Conservation (phyloP, 2,113 vertebrate species). For the Sus scrofa region DNA sequence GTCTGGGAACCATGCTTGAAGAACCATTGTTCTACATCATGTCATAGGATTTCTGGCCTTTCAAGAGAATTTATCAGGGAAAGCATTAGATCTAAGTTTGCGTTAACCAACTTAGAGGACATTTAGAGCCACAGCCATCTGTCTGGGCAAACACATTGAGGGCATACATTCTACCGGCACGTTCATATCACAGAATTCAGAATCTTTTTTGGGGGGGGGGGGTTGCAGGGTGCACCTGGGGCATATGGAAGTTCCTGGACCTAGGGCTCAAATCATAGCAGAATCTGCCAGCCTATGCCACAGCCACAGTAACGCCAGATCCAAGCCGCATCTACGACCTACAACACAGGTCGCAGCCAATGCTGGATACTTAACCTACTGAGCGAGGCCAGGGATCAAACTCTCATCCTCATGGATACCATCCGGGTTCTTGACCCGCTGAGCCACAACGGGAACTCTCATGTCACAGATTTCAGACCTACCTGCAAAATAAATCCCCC, state of each 20-base stretch:
- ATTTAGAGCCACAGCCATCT: neutral
- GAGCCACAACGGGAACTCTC: neutral
- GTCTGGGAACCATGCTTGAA: neutral
- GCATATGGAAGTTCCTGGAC: too few species aligned
- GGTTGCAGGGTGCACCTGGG: too few species aligned
- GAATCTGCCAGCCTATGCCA: too few species aligned
- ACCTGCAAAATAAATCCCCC: constrained; percentile 16
- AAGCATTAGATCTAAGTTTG: neutral
- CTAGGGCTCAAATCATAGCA: too few species aligned
- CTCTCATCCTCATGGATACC: too few species aligned
- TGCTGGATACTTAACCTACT: too few species aligned
- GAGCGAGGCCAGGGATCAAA: too few species aligned
- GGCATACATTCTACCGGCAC: neutral
- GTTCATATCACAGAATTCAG: neutral
- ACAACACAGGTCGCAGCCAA: too few species aligned
- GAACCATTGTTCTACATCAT: neutral
- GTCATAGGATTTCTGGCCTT: neutral
- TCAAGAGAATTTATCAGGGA: neutral
- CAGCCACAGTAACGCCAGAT: too few species aligned
- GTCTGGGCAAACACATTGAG: neutral
- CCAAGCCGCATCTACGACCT: too few species aligned
- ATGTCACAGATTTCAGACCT: neutral
- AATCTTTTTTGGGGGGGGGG: neutral
- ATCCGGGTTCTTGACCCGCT: too few species aligned
- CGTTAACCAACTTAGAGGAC: neutral